Evolutionary conservation across 2,888 invertebrate genomes (phyloP).

Genomic region (Hypomecis punctinalis): DNA sequence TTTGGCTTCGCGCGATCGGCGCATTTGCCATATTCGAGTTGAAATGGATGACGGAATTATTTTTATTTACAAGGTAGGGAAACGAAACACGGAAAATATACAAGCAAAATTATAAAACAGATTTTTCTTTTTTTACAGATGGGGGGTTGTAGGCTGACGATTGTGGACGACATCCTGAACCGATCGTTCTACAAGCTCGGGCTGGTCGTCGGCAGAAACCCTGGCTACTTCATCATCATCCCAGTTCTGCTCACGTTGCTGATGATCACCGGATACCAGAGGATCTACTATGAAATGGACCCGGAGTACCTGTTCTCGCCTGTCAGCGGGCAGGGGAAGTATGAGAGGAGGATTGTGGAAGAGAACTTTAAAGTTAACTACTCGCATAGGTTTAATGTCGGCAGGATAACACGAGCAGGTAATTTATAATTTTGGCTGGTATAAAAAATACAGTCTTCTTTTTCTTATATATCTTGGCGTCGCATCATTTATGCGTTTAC

Average conservation of each 20-base stretch:
- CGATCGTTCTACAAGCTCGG: conserved; percentile 93
- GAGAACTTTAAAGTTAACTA: conserved; percentile 95
- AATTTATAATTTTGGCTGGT: conserved; percentile 48
- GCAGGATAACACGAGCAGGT: conserved; percentile 95
- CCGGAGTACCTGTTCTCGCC: conserved; percentile 97
- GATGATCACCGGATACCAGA: conserved; percentile 95
- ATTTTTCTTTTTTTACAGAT: conserved; percentile 82
- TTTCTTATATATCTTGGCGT: too few relatives aligned
- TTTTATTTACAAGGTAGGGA: too few relatives aligned
- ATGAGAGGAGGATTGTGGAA: conserved; percentile 92
- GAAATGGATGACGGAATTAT: too few relatives aligned
- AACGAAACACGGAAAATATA: too few relatives aligned
- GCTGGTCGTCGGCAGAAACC: conserved; percentile 90
- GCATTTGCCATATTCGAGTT: too few relatives aligned
- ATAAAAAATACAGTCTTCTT: too few relatives aligned
- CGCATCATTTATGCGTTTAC: too few relatives aligned
- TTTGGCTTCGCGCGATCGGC: too few relatives aligned
- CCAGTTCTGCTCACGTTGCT: conserved; percentile 92
- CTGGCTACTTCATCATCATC: conserved; percentile 95
- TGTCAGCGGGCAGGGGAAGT: conserved; percentile 93
- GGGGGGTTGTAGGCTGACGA: conserved; percentile 90
- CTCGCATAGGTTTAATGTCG: conserved; percentile 93
- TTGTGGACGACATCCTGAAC: conserved; percentile 92
- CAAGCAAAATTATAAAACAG: too few relatives aligned
- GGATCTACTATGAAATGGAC: conserved; percentile 95